Evolutionary conservation across 2,888 invertebrate species (phyloP), one percentile per base, ranked within the genome.

Genomic region (Agrypnus murinus): DNA sequence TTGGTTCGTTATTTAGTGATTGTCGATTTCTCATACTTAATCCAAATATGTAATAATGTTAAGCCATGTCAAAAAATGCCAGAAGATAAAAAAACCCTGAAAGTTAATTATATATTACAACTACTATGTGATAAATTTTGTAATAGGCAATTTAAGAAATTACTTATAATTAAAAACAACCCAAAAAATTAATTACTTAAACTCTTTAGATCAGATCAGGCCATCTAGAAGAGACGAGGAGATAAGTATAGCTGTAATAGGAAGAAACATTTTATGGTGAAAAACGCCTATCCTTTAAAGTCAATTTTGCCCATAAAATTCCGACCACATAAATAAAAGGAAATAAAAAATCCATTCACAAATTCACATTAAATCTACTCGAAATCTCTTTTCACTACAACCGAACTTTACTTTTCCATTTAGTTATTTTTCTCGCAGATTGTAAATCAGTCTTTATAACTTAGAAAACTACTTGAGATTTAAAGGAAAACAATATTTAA

Each of bases 41-140:
- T 38, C 63, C 53, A 63, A 63, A 63, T 63, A 63, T 36, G 53
- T 15, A 63, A 50, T 15, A 36, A 36, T 40, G 32, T 40, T 36
- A 50, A 36, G 63, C 50, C 25, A 60, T 46, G 46, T 36, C 46
- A 17, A 17, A 50, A 3, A 19, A 12, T 8, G 36, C 8, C 19
- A 32, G 32, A 3, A 15, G 9, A 1, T 12, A 14, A 55, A 15
- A 32, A 55, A 32, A 32, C 9, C 14, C 17, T 36, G 55, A 19
- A 46, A 19, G 46, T 46, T 45, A 46, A 46, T 46, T 46, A 46
- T 46, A 4, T 25, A 25, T 5, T 25, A 25, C 25, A 3, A 25
- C 25, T 3, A n/a, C n/a, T 25, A 25, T 25, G 25, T 25, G 25
- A 25, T 25, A 25, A 25, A 25, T 25, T 25, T 25, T 25, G 25